These are phyloP conservation scores for Agelas oroides DNA, from an alignment of 37 sponge, comb jelly and placozoan species.

Conservation along the genomic window DNA sequence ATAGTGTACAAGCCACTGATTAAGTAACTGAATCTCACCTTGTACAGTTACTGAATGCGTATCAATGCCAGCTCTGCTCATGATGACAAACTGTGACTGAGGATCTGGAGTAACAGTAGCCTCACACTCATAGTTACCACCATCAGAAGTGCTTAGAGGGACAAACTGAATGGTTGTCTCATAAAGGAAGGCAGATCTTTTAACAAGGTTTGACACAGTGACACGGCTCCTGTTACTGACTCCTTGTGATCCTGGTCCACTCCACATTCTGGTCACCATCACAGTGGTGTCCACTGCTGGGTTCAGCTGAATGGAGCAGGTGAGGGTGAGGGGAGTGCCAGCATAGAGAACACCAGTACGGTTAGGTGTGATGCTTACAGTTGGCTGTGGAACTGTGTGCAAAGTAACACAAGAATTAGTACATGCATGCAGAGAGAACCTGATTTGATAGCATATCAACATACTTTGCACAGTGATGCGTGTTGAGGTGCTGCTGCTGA, in stretches of 20 bases:
- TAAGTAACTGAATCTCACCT: no score
- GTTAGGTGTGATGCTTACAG: neutral
- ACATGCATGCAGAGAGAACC: no score
- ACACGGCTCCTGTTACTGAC: no score
- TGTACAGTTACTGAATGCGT: no score
- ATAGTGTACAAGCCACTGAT: no score
- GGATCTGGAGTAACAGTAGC: neutral
- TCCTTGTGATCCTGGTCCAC: neutral
- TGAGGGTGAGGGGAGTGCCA: conserved; percentile 23
- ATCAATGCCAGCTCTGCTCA: neutral
- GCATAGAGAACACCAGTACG: neutral
- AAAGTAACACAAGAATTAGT: no score
- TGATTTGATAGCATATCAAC: no score
- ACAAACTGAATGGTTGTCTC: neutral
- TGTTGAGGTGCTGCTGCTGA: no score
- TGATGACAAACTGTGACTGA: no score
- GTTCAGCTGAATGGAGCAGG: neutral
- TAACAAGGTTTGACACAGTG: no score
- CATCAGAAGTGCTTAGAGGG: neutral
- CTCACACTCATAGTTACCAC: conserved; percentile 54
- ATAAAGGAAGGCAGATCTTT: no score
- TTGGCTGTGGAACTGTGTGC: neutral
- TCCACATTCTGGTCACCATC: neutral
- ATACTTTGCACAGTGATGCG: no score
- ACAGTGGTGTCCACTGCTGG: conserved; percentile 12